Base-by-base conservation (phyloP, 2,113 vertebrate genomes). In the Hiodon alosoides region DNA sequence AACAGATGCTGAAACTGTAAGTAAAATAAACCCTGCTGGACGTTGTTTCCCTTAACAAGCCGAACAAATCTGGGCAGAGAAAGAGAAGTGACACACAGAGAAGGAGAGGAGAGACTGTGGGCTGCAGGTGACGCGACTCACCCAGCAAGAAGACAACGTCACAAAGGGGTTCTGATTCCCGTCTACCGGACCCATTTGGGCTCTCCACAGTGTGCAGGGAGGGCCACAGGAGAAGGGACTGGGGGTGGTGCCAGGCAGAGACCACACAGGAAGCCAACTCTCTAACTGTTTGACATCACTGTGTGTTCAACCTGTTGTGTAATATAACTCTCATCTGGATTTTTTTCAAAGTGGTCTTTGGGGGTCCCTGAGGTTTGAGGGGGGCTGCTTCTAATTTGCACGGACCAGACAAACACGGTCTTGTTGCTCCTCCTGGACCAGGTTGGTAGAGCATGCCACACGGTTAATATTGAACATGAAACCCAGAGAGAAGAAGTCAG, bases 191-290 rank as follows among this genome's bases (percentile, higher is more conserved):
- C 70, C 71, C 76, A 77, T 77, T 77, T 77, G 76, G 76, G 71
- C 76, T 67, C 71, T 66, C 9, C 61, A 7, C 47, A 57, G 54
- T 79, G 72, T 75, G 77, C 31, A 53, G 52, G 46, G 46, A 47
- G 51, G 52, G 50, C 14, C 8, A 46, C 3, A 16, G 46, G 17
- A 54, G 9, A 65, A 8, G 53, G 51, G 16, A 80, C 84, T 81
- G 83, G 81, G 84, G 85, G 67, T 55, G 85, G 83, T 85, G 83
- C 82, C 10, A 52, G 52, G 52, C 80, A 78, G 62, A 65, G 88
- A 90, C 88, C 89, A 89, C 87, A 91, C 89, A 91, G 83, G 78
- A 48, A 84, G 85, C 48, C 59, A 8, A 31, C 70, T n/a, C 55
- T 9, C 67, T 62, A 46, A 8, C 53, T 72, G 54, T 64, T 53